Base-by-base conservation (phyloP, 1,140 invertebrate species). In the Meloidogyne floridensis region DNA sequence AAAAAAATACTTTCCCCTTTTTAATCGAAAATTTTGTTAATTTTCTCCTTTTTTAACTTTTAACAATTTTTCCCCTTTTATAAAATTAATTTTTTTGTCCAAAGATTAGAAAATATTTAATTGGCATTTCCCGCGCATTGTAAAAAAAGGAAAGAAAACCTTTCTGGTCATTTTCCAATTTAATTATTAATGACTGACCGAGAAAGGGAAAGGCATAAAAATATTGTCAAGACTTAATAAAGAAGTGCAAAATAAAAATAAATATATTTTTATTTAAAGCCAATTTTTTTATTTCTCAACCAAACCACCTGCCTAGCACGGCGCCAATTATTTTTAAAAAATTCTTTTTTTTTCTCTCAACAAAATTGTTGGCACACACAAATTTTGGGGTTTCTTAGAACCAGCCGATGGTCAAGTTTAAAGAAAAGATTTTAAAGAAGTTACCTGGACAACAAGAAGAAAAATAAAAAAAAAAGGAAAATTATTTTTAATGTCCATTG, bases 401-500 rank as follows among this genome's bases (percentile, higher is more conserved):
- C 47, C 47, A 47, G 47, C 47, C 47, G 6, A 3, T 53, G 74
- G 59, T 77, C 53, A 70, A 56, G 5, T 13, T 13, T 3, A 51
- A 77, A 11, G 75, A 20, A 51, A 43, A 47, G n/a, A 32, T 1
- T 32, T 32, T 32, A 32, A 32, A 32, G 10, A 20, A 79, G 77
- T 79, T 79, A 72, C 77, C 77, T 51, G 65, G 77, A 72, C 77
- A 72, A 79, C 77, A 20, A 13, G 20, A 75, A 77, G 76, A 18
- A 59, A 59, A 65, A 5, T 6, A 65, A 65, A 75, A 77, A 56
- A 18, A 59, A 59, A 65, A 5, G 7, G 7, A 65, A 65, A n/a
- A 59, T n/a, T 65, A 59, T 59, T 65, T 65, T 65, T 65, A 65
- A n/a, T 65, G 59, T 65, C 59, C 59, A 65, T 65, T 65, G 59